Evolutionary conservation across 2,113 vertebrate species (phyloP).

Genomic region (Pelvicachromis taeniatus): DNA sequence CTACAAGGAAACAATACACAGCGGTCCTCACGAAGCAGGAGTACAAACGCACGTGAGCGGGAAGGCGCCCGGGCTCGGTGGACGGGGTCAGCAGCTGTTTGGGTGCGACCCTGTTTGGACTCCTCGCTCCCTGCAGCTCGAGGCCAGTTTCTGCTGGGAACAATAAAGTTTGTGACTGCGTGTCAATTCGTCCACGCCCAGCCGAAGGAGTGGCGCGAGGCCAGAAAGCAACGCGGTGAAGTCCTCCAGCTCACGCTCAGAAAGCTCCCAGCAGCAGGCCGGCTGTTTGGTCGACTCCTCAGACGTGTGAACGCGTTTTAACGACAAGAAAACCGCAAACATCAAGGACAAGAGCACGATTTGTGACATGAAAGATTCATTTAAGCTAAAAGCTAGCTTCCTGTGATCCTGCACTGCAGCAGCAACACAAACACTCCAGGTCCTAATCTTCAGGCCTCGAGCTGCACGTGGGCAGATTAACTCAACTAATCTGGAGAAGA

Average conservation of each 20-base stretch:
- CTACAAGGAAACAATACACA: accelerated
- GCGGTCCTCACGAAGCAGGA: not conserved
- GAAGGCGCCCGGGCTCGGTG: not conserved
- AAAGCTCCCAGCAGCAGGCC: not conserved
- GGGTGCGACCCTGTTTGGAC: not conserved
- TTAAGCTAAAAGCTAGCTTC: not conserved
- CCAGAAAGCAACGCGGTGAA: not conserved
- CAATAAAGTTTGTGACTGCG: not conserved
- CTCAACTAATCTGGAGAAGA: not conserved
- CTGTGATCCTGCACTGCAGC: not conserved
- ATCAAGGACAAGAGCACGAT: no score
- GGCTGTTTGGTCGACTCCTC: not conserved
- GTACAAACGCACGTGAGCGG: not conserved
- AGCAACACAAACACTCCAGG: not conserved
- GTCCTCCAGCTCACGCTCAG: not conserved
- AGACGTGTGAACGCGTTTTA: not conserved
- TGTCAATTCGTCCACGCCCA: constrained; percentile 14
- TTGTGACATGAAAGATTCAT: not conserved
- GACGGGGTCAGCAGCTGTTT: not conserved
- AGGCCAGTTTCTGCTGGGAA: not conserved
- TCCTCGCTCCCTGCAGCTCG: not conserved
- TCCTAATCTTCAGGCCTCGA: not conserved
- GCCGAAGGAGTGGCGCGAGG: not conserved
- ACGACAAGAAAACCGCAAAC: not conserved
- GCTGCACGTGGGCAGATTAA: not conserved